Evolutionary conservation across 2,797 vertebrate species (phyloP), one percentile per base, ranked within the genome.

Genomic region (Pogoniulus pusillus): DNA sequence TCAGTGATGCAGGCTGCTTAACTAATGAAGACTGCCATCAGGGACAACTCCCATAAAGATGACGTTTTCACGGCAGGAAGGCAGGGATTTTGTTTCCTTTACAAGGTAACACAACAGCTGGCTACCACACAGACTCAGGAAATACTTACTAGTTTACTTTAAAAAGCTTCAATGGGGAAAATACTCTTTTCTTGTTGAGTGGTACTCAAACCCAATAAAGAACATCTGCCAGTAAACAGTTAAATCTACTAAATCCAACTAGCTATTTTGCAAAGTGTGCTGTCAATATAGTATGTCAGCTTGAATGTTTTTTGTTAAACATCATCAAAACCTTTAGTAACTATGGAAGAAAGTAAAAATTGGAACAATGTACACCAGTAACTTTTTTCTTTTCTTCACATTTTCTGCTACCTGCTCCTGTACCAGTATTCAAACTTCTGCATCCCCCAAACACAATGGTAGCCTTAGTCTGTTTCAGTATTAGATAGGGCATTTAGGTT

Each of bases 121-220:
- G 93, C 39, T 88, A 62, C 51, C 12, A 34, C 15, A 53, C 47
- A 91, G 70, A 74, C 16, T 89, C 66, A n/a, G 72, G 55, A 89
- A 82, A 77, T 75, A 83, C 55, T 85, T 72, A 79, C 75, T n/a
- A 63, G 82, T 64, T 64, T 87, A 78, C 73, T 85, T 82, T 87
- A 85, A 82, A 85, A 79, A 34, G 29, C 58, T 35, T 86, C 74
- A 81, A 30, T 8, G 73, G 14, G 8, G 29, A 71, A 90, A 92
- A 81, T 27, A 64, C 1, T 54, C 58, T 35, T 65, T 80, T 82
- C 55, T 70, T 74, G 51, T 80, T 77, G n/a, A 72, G 74, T 7
- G 3, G 11, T 24, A 60, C 5, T 27, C 54, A 76, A 71, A 73
- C n/a, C 30, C 74, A 65, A 80, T 15, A 16, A 71, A 64, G 14